phyloP scores from a whole-genome alignment of 2,113 vertebrate genomes.

The Labrus mixtus region DNA sequence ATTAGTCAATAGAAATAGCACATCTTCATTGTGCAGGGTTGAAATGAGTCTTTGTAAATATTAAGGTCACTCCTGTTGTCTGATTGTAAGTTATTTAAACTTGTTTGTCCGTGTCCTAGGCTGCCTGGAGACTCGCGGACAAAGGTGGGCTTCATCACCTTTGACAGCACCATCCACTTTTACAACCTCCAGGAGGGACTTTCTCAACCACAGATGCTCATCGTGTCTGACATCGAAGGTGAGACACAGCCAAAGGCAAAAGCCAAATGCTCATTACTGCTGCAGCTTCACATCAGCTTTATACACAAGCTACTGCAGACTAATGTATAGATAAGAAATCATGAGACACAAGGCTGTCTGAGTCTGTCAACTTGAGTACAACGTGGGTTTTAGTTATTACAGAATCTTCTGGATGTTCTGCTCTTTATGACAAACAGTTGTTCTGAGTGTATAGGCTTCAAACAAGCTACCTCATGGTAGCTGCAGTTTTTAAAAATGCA shows the following conservation, averaged over 20 bases:
- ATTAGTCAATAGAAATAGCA: neutral
- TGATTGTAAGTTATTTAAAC: neutral
- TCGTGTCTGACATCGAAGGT: conserved; percentile 98
- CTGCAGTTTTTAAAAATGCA: too few relatives aligned
- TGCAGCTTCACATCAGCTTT: neutral
- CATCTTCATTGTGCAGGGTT: neutral
- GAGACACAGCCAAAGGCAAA: conserved; percentile 41
- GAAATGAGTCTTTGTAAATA: neutral
- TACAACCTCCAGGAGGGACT: conserved; percentile 98
- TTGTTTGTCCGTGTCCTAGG: conserved; percentile 74
- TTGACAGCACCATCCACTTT: conserved; percentile 98
- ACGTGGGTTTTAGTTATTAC: too few relatives aligned
- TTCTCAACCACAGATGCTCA: conserved; percentile 98
- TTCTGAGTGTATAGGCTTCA: neutral
- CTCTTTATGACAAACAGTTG: too few relatives aligned
- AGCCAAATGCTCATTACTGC: neutral
- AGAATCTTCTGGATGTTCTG: too few relatives aligned
- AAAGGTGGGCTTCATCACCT: conserved; percentile 97
- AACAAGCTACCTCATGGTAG: neutral
- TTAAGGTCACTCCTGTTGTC: neutral
- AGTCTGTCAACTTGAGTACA: neutral
- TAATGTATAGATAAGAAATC: neutral
- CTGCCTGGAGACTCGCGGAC: conserved; percentile 97
- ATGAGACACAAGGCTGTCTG: neutral
- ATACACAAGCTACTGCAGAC: neutral